Base-by-base conservation (phyloP, 2,888 invertebrate species). In the Drosophila borborema region DNA sequence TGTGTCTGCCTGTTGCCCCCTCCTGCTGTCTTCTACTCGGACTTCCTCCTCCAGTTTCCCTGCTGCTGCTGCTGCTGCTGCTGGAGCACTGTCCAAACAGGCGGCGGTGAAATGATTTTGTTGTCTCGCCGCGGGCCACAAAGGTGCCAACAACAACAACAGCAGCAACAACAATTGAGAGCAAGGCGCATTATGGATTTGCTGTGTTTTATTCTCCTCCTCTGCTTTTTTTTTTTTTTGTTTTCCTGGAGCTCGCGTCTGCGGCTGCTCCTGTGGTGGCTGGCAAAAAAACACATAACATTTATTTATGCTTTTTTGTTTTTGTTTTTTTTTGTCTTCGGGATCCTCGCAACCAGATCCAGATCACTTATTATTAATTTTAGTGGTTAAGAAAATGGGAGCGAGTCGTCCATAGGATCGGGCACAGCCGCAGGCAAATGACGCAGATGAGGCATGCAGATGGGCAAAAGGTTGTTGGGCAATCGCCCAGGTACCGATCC, bases 341-440 rank as follows among this genome's bases (percentile, higher is more conserved):
- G 74, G 70, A 76, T 81, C 72, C 79, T 83, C 84, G 91, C 86
- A 91, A 91, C 88, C 86, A 91, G 91, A 91, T 91, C 88, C 86
- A 91, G 91, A 91, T 91, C 91, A 90, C 90, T 91, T 91, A 90
- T 91, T 91, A 91, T 91, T 91, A 91, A 91, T 91, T 91, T 91
- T 91, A 91, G 92, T 91, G 91, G 91, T 91, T 91, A 86, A 87
- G 81, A 82, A 90, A 89, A 89, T 86, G 88, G 81, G 81, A 83
- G 86, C 87, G 78, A 48, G 72, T 74, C 74, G 63, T 49, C 45
- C 65, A 46, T 63, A 28, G 72, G 77, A 79, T 81, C 73, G 77
- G 80, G 76, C 89, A 86, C 56, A 54, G 86, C 86, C 86, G 74
- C 87, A 89, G 86, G 86, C 85, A 82, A 82, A 83, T 85, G 81